A percentile compares a stretch with the other conserved stretches of the same genome.
Evolutionary conservation across 2,888 invertebrate species (phyloP).

Genomic region (Andrena haemorrhoa): DNA sequence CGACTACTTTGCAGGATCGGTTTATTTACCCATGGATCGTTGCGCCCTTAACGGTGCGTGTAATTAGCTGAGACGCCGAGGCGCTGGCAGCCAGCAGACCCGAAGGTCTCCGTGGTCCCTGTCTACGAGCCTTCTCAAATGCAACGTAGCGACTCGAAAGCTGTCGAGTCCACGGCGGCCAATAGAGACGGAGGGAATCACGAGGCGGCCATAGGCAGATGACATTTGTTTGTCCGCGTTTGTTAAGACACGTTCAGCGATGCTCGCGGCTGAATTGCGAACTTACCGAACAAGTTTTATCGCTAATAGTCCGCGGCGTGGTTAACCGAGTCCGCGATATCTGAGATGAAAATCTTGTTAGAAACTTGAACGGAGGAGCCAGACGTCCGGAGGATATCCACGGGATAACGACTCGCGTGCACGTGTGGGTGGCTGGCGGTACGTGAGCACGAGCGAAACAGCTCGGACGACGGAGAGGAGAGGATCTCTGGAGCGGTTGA

Average conservation of each 20-base stretch:
- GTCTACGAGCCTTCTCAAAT: no score
- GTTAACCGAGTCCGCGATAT: conserved; percentile 66
- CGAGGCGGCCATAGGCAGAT: background rate
- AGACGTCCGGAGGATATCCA: conserved; percentile 73
- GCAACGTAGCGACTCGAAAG: background rate
- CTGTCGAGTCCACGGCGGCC: background rate
- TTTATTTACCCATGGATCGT: conserved; percentile 46
- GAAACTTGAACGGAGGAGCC: conserved; percentile 68
- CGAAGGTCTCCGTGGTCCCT: no score
- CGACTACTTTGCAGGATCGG: conserved; percentile 44
- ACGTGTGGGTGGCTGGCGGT: conserved; percentile 55
- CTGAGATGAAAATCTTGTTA: conserved; percentile 73
- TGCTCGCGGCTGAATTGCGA: conserved; percentile 46
- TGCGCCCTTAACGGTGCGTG: conserved; percentile 36
- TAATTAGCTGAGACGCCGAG: conserved; percentile 34
- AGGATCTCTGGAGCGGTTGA: conserved; percentile 25
- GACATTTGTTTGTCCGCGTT: conserved; percentile 44
- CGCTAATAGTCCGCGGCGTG: conserved; percentile 67
- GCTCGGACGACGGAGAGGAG: conserved; percentile 21
- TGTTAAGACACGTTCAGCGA: conserved; percentile 47
- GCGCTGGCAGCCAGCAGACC: background rate
- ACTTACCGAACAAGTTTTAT: conserved; percentile 71
- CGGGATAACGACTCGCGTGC: conserved; percentile 69
- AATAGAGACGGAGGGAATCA: background rate
- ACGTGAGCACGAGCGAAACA: conserved; percentile 49